Conservation (phyloP, 2,797 vertebrate species). For the Pseudocheirus occidentalis region DNA sequence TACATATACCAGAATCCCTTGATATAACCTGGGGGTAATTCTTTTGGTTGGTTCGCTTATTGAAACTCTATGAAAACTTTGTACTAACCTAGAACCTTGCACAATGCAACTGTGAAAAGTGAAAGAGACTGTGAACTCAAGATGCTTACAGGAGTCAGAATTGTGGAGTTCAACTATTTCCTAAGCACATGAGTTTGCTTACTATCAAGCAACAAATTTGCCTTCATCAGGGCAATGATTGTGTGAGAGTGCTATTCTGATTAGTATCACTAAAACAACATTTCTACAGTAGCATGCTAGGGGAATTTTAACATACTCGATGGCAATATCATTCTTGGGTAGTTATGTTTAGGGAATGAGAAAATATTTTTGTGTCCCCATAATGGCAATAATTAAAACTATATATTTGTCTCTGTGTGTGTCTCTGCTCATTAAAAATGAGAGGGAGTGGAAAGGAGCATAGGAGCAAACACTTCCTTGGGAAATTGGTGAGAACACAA, state of each 20-base stretch:
- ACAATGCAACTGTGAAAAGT: neutral
- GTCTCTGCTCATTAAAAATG: neutral
- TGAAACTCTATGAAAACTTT: neutral
- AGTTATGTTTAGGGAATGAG: neutral
- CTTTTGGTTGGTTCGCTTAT: neutral
- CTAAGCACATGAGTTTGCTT: neutral
- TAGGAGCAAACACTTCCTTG: neutral
- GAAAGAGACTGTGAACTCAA: neutral
- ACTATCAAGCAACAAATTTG: neutral
- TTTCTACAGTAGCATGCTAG: neutral
- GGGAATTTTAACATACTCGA: neutral
- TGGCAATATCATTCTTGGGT: neutral
- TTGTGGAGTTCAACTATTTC: neutral
- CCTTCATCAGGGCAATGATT: neutral
- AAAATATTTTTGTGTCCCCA: neutral
- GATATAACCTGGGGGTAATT: neutral
- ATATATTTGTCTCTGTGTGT: neutral
- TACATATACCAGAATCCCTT: neutral
- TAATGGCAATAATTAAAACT: neutral
- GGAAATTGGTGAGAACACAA: neutral
- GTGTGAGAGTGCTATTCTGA: neutral
- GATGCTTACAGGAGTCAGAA: neutral
- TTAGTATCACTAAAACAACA: neutral
- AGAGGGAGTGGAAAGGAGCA: neutral
- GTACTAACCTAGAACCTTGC: neutral